A percentile compares a stretch with the other conserved stretches of the same genome.
phyloP scores from a whole-genome alignment of 1,140 invertebrate species.

The Alviniconcha marisindica region DNA sequence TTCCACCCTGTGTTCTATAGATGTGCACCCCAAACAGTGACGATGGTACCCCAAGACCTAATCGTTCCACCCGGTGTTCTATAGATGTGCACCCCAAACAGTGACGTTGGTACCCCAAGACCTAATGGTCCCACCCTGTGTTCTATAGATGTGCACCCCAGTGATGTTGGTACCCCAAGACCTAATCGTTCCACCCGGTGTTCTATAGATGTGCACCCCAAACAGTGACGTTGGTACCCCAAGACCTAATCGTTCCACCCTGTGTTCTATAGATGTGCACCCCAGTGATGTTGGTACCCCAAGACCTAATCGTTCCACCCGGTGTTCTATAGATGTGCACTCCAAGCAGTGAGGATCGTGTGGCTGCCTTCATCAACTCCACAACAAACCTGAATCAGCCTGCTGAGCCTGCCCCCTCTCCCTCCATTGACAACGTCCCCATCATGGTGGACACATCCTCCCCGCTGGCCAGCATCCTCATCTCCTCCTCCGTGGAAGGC shows the following conservation, averaged over 20 bases:
- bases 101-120: too few species aligned
- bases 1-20: too few species aligned
- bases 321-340: not conserved
- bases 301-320: not conserved
- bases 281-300: not conserved
- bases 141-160: not conserved
- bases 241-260: too few species aligned
- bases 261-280: not conserved
- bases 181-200: not conserved
- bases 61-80: too few species aligned
- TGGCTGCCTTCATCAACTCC: constrained; percentile 24
- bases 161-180: not conserved
- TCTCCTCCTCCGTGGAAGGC: not conserved
- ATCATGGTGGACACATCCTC: not conserved
- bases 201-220: not conserved
- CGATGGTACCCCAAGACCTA: too few species aligned
- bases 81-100: too few species aligned
- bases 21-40: too few species aligned
- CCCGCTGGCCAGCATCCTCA: not conserved
- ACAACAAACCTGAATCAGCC: not conserved
- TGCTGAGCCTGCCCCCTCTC: not conserved
- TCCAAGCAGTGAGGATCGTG: not conserved
- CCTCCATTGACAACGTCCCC: not conserved
- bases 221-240: not conserved
- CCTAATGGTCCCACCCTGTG: too few species aligned